Conservation (phyloP, 2,888 invertebrate species). For the Hyalella azteca region DNA sequence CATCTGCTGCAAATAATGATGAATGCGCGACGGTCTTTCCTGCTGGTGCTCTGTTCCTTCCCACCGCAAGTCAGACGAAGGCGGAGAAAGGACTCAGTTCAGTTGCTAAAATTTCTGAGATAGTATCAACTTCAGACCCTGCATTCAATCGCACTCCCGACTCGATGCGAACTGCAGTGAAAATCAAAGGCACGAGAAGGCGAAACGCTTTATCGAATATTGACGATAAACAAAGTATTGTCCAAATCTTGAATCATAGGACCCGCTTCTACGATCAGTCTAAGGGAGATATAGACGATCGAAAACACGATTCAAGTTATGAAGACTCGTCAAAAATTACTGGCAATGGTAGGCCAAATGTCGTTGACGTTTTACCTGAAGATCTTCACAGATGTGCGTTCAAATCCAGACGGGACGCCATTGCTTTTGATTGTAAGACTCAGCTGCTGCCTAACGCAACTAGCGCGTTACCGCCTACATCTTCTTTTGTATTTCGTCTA, state of each 20-base stretch:
- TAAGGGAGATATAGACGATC: not conserved
- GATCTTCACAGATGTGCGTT: not conserved
- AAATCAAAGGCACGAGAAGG: not conserved
- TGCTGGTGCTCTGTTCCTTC: not conserved
- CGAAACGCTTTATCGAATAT: conserved; percentile 3
- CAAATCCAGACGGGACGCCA: not conserved
- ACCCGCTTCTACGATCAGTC: not conserved
- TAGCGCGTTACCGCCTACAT: not conserved
- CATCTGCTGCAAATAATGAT: not conserved
- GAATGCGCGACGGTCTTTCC: not conserved
- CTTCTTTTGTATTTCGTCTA: not conserved
- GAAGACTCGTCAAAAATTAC: not conserved
- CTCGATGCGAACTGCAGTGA: not conserved
- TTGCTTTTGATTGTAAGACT: not conserved
- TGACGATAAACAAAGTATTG: conserved; percentile 1
- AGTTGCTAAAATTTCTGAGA: not conserved
- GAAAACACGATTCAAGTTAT: not conserved
- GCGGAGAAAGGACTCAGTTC: not conserved
- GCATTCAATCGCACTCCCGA: not conserved
- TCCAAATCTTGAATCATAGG: not conserved
- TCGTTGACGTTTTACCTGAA: not conserved
- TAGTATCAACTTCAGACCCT: not conserved
- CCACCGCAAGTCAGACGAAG: not conserved
- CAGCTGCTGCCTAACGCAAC: not conserved
- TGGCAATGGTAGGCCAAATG: too few relatives aligned